A percentile compares a stretch with the other conserved stretches of the same genome.
These are phyloP conservation scores for Clarias fuscus DNA, from an alignment of 2,797 vertebrate species.

Conservation along the genomic window DNA sequence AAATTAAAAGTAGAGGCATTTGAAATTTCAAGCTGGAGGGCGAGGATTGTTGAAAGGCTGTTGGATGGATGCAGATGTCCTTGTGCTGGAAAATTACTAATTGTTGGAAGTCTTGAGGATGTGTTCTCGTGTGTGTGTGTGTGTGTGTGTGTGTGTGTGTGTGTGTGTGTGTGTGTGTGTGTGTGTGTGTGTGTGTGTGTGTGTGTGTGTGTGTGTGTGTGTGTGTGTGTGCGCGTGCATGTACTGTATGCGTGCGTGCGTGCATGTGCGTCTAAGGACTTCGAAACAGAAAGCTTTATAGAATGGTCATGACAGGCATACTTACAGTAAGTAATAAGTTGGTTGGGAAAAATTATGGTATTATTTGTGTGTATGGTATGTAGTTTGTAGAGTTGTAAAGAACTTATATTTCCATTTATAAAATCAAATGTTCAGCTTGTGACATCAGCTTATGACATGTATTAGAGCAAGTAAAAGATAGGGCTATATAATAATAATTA, in stretches of 20 bases:
- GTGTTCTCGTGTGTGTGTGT: slow-evolving; percentile 18
- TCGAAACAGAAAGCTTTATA: slow-evolving; percentile 32
- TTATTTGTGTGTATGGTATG: neutral
- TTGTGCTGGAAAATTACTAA: slow-evolving; percentile 54
- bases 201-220: slow-evolving; percentile 4
- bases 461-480: neutral
- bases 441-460: too few species aligned
- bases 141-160: neutral
- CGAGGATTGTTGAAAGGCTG: slow-evolving; percentile 50
- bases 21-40: slow-evolving; percentile 28
- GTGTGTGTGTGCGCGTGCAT: neutral
- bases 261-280: neutral
- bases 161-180: slow-evolving; percentile 10
- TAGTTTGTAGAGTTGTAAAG: neutral
- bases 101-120: slow-evolving; percentile 33
- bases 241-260: neutral
- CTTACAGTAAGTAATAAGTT: neutral
- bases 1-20: slow-evolving; percentile 60
- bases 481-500: neutral
- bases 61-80: slow-evolving; percentile 55
- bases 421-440: neutral
- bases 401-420: neutral
- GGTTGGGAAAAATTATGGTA: neutral
- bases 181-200: neutral
- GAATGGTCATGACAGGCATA: slow-evolving; percentile 31